Conservation (phyloP, 2,888 invertebrate species). For the Danaus chrysippus region DNA sequence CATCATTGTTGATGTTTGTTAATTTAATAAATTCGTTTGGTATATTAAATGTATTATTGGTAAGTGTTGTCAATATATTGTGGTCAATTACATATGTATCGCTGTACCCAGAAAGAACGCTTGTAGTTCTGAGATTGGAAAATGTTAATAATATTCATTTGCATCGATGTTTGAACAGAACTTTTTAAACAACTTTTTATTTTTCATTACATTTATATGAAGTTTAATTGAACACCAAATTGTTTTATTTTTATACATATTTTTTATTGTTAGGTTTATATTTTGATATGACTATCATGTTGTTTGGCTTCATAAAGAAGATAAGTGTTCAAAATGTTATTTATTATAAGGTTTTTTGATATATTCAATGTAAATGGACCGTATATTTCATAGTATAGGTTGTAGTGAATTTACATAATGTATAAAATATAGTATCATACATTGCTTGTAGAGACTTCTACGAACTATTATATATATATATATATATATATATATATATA, state of each 20-base stretch:
- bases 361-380: constrained; percentile 6
- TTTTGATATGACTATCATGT: background rate
- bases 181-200: too few relatives aligned
- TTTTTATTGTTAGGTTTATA: constrained; percentile 3
- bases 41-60: constrained; percentile 62
- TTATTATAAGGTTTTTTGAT: constrained; percentile 9
- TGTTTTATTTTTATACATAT: constrained; percentile 4
- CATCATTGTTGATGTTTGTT: constrained; percentile 65
- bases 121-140: background rate
- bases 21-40: constrained; percentile 59
- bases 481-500: too few relatives aligned
- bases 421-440: background rate
- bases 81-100: constrained; percentile 72
- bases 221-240: background rate
- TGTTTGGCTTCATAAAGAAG: constrained; percentile 3
- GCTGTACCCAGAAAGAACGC: constrained; percentile 35
- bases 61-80: constrained; percentile 61
- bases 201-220: too few relatives aligned
- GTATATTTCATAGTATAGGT: constrained; percentile 12
- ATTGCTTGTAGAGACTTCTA: constrained; percentile 14
- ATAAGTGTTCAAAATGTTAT: constrained; percentile 5
- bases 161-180: too few relatives aligned
- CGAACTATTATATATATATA: constrained; percentile 1
- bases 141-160: background rate
- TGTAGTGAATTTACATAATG: constrained; percentile 6